Conservation (phyloP, 2,797 vertebrate genomes). For the Enteromius unitaeniatus region DNA sequence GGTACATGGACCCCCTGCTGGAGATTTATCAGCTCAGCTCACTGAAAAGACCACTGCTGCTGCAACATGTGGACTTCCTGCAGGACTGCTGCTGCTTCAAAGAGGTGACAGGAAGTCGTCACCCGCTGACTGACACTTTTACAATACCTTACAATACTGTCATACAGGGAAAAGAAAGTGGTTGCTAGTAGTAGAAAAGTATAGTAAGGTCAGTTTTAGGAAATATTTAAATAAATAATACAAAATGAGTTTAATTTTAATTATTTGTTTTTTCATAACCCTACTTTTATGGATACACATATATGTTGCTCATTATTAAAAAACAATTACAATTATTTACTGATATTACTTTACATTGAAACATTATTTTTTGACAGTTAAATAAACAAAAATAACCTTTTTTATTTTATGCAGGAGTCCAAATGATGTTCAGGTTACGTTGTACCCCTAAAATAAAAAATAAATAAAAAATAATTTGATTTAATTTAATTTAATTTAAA, state of each 20-base stretch:
- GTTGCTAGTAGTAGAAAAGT: background rate
- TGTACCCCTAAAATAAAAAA: background rate
- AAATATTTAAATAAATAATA: background rate
- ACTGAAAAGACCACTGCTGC: slow-evolving; percentile 67
- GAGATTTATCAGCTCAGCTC: slow-evolving; percentile 73
- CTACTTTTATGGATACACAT: no score
- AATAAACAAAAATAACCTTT: no score
- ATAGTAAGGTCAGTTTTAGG: background rate
- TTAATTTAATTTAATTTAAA: no score
- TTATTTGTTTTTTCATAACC: no score
- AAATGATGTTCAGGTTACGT: background rate
- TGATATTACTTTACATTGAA: no score
- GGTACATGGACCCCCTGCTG: slow-evolving; percentile 68
- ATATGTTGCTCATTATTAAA: no score
- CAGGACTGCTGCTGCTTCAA: slow-evolving; percentile 68
- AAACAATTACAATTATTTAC: no score
- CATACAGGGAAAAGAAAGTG: background rate
- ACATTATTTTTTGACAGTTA: no score
- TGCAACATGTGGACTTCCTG: slow-evolving; percentile 66
- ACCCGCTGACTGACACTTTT: background rate
- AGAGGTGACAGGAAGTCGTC: slow-evolving; percentile 66
- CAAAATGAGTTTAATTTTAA: background rate
- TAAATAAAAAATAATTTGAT: no score
- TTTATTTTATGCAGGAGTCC: background rate
- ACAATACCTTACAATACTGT: no score